These are phyloP conservation scores for Notamacropus eugenii DNA, from an alignment of 2,797 vertebrate species.

Conservation along the genomic window DNA sequence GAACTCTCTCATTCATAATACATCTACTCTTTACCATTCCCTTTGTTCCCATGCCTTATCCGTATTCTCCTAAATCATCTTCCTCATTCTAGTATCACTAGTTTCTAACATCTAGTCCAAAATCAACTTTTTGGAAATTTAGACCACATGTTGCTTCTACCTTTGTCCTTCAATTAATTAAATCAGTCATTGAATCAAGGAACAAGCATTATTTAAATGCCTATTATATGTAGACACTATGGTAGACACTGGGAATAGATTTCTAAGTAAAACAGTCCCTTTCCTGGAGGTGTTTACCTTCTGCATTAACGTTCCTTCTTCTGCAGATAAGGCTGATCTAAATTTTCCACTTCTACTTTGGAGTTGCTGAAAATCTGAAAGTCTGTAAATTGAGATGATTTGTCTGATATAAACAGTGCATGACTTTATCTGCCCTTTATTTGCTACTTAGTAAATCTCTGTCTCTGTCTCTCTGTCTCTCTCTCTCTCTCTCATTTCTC, in stretches of 20 bases:
- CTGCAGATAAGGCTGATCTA: background rate
- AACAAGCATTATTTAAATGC: background rate
- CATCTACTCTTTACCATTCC: background rate
- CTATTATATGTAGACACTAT: background rate
- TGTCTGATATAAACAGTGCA: background rate
- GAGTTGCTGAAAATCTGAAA: background rate
- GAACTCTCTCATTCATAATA: background rate
- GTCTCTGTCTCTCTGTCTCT: background rate
- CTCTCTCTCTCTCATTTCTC: background rate
- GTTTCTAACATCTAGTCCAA: background rate
- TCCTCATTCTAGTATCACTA: background rate
- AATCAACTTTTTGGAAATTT: background rate
- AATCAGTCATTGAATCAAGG: background rate
- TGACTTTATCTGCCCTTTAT: background rate
- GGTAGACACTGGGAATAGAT: background rate
- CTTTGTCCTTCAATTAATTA: background rate
- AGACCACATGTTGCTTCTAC: background rate
- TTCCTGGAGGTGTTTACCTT: background rate
- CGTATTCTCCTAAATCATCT: background rate
- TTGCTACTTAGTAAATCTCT: background rate
- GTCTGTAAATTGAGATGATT: background rate
- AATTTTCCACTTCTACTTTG: background rate
- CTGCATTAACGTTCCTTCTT: background rate
- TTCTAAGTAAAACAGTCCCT: background rate
- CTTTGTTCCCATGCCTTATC: background rate